Conservation (phyloP, 2,797 vertebrate species). For the Luscinia luscinia region DNA sequence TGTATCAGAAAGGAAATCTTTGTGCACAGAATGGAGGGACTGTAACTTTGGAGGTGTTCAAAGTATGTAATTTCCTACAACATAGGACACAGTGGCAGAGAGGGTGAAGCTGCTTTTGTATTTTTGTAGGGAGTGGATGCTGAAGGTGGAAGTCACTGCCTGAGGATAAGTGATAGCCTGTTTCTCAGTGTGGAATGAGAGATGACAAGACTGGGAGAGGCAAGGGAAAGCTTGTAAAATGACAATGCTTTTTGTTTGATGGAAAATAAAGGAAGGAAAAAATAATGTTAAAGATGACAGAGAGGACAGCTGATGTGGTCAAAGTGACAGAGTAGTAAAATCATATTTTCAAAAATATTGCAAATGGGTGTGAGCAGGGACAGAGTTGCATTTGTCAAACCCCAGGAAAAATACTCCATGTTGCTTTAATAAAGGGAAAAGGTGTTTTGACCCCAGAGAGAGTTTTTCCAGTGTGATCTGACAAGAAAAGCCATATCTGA, state of each 20-base stretch:
- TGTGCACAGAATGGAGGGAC: background rate
- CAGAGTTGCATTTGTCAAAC: background rate
- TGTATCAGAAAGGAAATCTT: background rate
- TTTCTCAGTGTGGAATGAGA: background rate
- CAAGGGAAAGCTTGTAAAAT: background rate
- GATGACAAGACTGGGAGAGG: background rate
- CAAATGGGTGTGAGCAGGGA: background rate
- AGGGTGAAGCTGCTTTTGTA: background rate
- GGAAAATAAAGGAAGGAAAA: background rate
- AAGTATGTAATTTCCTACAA: background rate
- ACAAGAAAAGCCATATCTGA: background rate
- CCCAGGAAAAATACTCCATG: background rate
- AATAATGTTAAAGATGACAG: background rate
- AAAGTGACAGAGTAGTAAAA: background rate
- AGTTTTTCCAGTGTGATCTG: background rate
- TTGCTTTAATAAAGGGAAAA: slow-evolving; percentile 1
- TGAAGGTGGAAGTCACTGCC: background rate
- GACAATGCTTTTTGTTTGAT: slow-evolving; percentile 23
- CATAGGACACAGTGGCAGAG: background rate
- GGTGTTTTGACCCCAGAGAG: background rate
- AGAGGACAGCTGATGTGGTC: background rate
- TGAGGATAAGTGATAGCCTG: background rate
- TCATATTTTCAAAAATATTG: background rate
- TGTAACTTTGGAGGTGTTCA: background rate
- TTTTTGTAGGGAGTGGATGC: background rate